Evolutionary conservation across 2,888 invertebrate genomes (phyloP).

Genomic region (Drosophila ezoana): DNA sequence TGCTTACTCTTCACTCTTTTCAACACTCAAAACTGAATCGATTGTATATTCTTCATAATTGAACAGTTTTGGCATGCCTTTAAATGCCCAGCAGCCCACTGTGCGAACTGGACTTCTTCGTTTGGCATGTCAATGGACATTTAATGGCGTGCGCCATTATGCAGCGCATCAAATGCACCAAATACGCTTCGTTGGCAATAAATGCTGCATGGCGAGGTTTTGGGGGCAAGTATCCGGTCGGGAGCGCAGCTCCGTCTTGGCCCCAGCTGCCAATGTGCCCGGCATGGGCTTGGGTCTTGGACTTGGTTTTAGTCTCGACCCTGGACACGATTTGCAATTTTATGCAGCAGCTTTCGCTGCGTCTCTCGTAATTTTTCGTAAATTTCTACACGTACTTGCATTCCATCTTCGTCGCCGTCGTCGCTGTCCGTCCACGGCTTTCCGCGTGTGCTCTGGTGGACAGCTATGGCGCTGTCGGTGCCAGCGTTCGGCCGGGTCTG

Average conservation of each 20-base stretch:
- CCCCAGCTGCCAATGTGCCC: slow-evolving; percentile 53
- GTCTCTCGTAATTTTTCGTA: slow-evolving; percentile 78
- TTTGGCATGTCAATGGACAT: slow-evolving; percentile 82
- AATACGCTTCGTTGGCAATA: slow-evolving; percentile 82
- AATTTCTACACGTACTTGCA: slow-evolving; percentile 81
- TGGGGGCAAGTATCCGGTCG: slow-evolving; percentile 30
- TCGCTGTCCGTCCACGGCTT: slow-evolving; percentile 26
- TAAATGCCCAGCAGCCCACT: slow-evolving; percentile 29
- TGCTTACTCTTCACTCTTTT: no score
- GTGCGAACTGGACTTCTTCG: slow-evolving; percentile 49
- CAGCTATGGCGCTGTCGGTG: slow-evolving; percentile 1
- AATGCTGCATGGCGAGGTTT: slow-evolving; percentile 75
- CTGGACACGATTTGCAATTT: slow-evolving; percentile 78
- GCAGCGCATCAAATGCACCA: slow-evolving; percentile 83
- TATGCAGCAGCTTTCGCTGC: slow-evolving; percentile 67
- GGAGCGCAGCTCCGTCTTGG: slow-evolving; percentile 26
- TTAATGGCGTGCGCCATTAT: slow-evolving; percentile 82
- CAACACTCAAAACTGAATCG: no score
- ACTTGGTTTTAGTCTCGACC: slow-evolving; percentile 45
- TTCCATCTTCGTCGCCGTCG: slow-evolving; percentile 78
- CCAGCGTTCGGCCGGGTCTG: slow-evolving; percentile 29
- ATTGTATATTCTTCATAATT: no score
- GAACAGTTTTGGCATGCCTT: no score
- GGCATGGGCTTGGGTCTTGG: slow-evolving; percentile 22
- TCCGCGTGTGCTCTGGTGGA: slow-evolving; percentile 16